Evolutionary conservation across 2,113 vertebrate genomes (phyloP), one percentile per base, ranked within the genome.

Genomic region (Pseudopipra pipra): DNA sequence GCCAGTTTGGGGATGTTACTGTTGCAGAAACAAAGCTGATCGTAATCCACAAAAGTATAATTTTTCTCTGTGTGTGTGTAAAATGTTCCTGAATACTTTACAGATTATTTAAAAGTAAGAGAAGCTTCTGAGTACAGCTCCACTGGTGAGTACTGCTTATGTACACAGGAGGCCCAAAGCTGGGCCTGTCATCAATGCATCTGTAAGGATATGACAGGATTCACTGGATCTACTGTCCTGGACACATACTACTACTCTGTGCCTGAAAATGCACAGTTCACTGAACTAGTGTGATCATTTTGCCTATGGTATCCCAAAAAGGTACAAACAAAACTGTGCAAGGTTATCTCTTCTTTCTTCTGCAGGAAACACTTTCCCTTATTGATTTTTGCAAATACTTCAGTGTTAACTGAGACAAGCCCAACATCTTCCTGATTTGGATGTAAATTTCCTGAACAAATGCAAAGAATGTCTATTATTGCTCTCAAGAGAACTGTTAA

Each of bases 361-460:
- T 85, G 31, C 1, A 3, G 83, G 54, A 84, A 92, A 43, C 27
- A 28, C 76, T 92, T 78, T 90, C 39, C 37, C 19, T 0, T 92
- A 73, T 54, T 94, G 93, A 44, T 89, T 90, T 95, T 93, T 90
- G 56, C 76, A 90, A 88, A 61, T 93, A 68, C 49, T 92, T 82
- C 62, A 44, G 20, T 46, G 77, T 79, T 90, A 93, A 46, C 52
- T 27, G 65, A 96, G 61, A 85, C 72, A 96, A 96, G 92, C 94
- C n/a, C 73, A 56, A 30, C 66, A 87, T 88, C 83, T 95, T 90
- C 70, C 76, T 6, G 0, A 93, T 95, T 81, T 87, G 80, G 65
- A 95, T 92, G 85, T 93, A 93, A 95, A 96, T 96, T 82, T 85
- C 44, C 76, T 90, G 88, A 96, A 95, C 93, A 95, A 96, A 97